These are phyloP conservation scores for Steinernema scapterisci DNA, from an alignment of 2,888 invertebrate genomes.

Conservation along the genomic window DNA sequence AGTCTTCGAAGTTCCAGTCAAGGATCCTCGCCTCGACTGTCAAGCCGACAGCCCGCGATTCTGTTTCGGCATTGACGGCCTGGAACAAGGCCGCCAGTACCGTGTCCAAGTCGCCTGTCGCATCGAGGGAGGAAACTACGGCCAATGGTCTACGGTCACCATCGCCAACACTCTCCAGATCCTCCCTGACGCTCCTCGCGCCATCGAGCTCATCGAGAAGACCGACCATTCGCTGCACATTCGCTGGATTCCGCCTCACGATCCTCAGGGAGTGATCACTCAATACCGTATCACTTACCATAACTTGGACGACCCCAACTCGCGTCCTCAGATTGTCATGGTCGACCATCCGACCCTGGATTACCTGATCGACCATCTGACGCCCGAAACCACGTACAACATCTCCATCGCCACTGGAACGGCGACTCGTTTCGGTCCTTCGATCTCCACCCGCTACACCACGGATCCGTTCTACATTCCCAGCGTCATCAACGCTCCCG, in stretches of 20 bases:
- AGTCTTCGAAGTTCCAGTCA: slow-evolving; percentile 55
- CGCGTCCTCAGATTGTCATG: slow-evolving; percentile 40
- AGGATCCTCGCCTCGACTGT: slow-evolving; percentile 60
- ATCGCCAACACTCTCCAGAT: slow-evolving; percentile 67
- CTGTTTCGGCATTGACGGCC: slow-evolving; percentile 65
- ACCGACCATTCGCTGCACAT: slow-evolving; percentile 65
- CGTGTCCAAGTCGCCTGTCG: slow-evolving; percentile 61
- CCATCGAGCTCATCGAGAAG: slow-evolving; percentile 65
- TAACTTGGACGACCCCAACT: slow-evolving; percentile 57
- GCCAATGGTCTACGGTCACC: slow-evolving; percentile 61
- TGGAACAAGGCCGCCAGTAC: slow-evolving; percentile 66
- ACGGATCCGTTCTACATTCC: slow-evolving; percentile 66
- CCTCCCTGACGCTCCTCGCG: slow-evolving; percentile 64
- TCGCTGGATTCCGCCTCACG: slow-evolving; percentile 63
- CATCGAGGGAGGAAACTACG: slow-evolving; percentile 66
- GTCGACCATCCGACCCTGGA: slow-evolving; percentile 64
- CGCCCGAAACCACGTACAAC: slow-evolving; percentile 67
- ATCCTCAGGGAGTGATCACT: slow-evolving; percentile 56
- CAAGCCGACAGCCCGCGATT: slow-evolving; percentile 62
- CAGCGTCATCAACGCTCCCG: slow-evolving; percentile 53
- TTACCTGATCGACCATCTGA: slow-evolving; percentile 61
- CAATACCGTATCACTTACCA: slow-evolving; percentile 63
- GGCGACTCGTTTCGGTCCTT: slow-evolving; percentile 64
- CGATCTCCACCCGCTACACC: slow-evolving; percentile 61
- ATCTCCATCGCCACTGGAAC: slow-evolving; percentile 63